Evolutionary conservation across 2,888 invertebrate species (phyloP).

Genomic region (Eupithecia insigniata): DNA sequence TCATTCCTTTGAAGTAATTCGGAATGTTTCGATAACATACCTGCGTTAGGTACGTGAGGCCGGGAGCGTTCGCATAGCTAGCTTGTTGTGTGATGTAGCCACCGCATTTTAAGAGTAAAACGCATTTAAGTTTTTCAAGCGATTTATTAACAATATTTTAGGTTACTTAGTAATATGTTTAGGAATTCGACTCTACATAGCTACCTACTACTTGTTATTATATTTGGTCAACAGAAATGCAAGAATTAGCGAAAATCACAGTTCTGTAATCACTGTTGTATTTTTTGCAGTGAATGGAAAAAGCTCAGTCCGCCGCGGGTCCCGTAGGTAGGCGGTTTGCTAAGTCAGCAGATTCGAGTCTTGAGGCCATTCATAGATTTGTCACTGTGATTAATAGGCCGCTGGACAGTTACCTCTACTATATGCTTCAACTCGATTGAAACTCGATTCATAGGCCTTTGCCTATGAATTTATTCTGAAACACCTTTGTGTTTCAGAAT

Average conservation of each 20-base stretch:
- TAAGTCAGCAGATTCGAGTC: slow-evolving; percentile 19
- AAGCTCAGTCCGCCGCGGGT: neutral
- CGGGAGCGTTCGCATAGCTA: neutral
- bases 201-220: too few species aligned
- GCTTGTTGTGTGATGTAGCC: neutral
- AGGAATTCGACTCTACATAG: too few species aligned
- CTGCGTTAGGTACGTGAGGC: neutral
- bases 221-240: too few species aligned
- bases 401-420: slow-evolving; percentile 25
- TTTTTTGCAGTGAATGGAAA: slow-evolving; percentile 7
- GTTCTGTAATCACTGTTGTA: neutral
- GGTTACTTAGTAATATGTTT: too few species aligned
- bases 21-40: neutral
- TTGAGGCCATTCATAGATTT: slow-evolving; percentile 30
- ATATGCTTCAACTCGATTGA: neutral
- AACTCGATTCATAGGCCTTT: slow-evolving; percentile 3
- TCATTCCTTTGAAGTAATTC: neutral
- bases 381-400: slow-evolving; percentile 36
- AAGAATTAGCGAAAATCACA: neutral
- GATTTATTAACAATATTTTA: too few species aligned
- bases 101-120: too few species aligned
- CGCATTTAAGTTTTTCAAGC: too few species aligned
- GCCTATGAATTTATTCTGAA: too few species aligned
- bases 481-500: neutral
- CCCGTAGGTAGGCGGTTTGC: slow-evolving; percentile 2